Conservation (phyloP, 2,888 invertebrate species). For the Salticus scenicus region DNA sequence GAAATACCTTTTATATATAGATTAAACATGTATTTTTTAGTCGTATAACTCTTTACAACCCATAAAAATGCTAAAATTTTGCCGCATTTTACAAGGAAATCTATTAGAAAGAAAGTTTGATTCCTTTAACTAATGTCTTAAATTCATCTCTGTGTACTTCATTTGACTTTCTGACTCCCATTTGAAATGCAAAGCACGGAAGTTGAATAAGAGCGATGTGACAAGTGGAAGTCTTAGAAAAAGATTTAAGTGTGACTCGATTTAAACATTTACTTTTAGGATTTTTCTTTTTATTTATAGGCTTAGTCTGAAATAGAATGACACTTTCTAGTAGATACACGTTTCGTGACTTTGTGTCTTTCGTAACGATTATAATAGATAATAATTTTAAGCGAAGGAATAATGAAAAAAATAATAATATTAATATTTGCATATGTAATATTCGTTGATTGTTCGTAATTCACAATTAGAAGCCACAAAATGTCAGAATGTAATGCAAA, state of each 20-base stretch:
- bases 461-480: too few relatives aligned
- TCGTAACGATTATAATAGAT: too few relatives aligned
- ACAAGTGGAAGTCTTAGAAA: slow-evolving; percentile 40
- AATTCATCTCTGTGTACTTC: slow-evolving; percentile 52
- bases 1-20: too few relatives aligned
- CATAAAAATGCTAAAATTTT: too few relatives aligned
- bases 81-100: slow-evolving; percentile 27
- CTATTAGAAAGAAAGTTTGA: slow-evolving; percentile 7
- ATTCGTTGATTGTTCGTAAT: too few relatives aligned
- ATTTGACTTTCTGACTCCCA: slow-evolving; percentile 51
- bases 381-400: too few relatives aligned
- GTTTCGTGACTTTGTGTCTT: too few relatives aligned
- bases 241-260: slow-evolving; percentile 25
- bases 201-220: slow-evolving; percentile 56
- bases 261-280: slow-evolving; percentile 42
- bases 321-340: slow-evolving; percentile 37
- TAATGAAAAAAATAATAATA: too few relatives aligned
- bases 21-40: too few relatives aligned
- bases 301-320: slow-evolving; percentile 35
- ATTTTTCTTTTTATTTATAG: slow-evolving; percentile 40
- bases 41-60: too few relatives aligned
- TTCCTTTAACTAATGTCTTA: slow-evolving; percentile 22
- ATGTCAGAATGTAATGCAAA: too few relatives aligned
- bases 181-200: slow-evolving; percentile 56
- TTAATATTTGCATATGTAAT: too few relatives aligned